Base-by-base conservation (phyloP, 1,140 invertebrate species). In the Drosophila lacertosa region DNA sequence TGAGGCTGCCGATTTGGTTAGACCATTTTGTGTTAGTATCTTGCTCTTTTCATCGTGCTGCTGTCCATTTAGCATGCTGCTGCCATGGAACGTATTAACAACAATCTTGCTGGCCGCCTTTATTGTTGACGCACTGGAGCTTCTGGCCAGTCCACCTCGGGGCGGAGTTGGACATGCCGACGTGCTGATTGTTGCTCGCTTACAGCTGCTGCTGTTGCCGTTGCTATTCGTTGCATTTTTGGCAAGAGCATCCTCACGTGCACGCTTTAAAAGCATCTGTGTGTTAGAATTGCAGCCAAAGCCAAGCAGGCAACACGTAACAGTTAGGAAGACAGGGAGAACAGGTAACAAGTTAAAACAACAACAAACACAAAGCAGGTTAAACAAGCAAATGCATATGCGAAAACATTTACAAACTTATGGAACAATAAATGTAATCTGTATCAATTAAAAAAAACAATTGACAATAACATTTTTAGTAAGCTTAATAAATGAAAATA, bases 251-350 rank as follows among this genome's bases (percentile, higher is more conserved):
- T 91, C 89, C 37, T 91, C 89, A 10, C 86, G 76, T 50, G 89
- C 77, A 66, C 89, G 89, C 89, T 91, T 91, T 73, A 91, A 91
- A 65, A 89, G 81, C 82, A 91, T 90, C 89, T 91, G 65, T 20
- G 51, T 42, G 57, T 90, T 90, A 90, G 89, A 67, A 42, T 53
- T 37, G 20, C 37, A 51, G 57, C 51, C 42, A 64, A 51, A 60
- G 57, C 72, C 63, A 58, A 44, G 67, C 35, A 10, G 22, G 73
- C 13, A 40, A 64, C 44, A 65, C 6, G 26, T 7, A 54, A 37
- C 29, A 47, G 13, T 20, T 20, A 53, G 33, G 33, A 6, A 35
- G 33, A 58, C 20, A 51, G 16, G 20, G 33, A 29, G n/a, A 50
- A 47, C 24, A 42, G 39, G 10, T 29, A 29, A 29, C 26, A 6